Base-by-base conservation (phyloP, 2,797 vertebrate genomes). In the Chelonia mydas region DNA sequence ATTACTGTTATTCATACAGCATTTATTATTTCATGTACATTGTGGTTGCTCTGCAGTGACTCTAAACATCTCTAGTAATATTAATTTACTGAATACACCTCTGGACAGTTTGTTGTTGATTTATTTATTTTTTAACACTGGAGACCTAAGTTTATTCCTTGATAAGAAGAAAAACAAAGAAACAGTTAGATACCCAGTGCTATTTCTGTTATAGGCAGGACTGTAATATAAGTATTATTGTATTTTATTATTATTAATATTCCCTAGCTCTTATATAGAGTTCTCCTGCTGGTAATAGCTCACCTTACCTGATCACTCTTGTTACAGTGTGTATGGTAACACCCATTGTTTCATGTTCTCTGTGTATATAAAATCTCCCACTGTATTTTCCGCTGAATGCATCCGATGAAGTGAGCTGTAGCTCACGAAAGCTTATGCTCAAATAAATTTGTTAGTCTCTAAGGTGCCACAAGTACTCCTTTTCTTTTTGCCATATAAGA, bases 171-270 rank as follows among this genome's bases (percentile, higher is more conserved):
- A 4, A 47, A 83, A 81, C 2, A 77, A 87, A 88, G 87, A 27
- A 33, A 37, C 2, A 28, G 28, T 45, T 27, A 93, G 59, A 65
- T 5, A 82, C n/a, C 50, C 21, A 68, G 23, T 19, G 4, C 55
- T 27, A 23, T 33, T 84, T 74, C 47, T 65, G 10, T 50, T 81
- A 19, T 1, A n/a, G 54, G 33, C 85, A 3, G 3, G 84, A 31
- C 8, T 31, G 2, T 5, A 84, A 53, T 1, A 2, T 33, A 68
- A 10, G 65, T 16, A n/a, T 28, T 27, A 28, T 2, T 11, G 0
- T 0, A 0, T 76, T 57, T 83, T 8, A 1, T 65, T 93, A 21
- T 3, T n/a, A 17, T 2, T 49, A 47, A 57, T 87, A 68, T 47
- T 11, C 28, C 65, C 83, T 54, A 3, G 51, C 51, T 86, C 19